A percentile compares a stretch with the other conserved stretches of the same genome.
Conservation (phyloP, 2,113 vertebrate genomes). For the Deroptyus accipitrinus region DNA sequence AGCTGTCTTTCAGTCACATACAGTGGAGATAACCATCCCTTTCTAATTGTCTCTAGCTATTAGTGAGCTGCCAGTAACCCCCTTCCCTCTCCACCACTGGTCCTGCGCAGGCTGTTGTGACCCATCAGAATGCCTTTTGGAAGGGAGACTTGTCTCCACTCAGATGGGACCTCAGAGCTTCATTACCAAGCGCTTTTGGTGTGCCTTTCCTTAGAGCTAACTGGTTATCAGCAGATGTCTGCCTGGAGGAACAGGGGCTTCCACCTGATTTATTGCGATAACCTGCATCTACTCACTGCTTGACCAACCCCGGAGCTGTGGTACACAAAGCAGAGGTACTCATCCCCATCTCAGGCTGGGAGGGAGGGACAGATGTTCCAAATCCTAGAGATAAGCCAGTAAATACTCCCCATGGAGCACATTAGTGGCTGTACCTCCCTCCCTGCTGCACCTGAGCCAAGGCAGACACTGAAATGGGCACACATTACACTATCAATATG, state of each 20-base stretch:
- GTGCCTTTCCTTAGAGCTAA: accelerated
- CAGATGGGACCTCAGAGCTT: neutral
- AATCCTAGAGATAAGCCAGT: neutral
- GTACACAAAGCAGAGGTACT: neutral
- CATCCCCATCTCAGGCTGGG: neutral
- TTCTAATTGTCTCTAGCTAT: neutral
- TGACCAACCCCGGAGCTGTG: neutral
- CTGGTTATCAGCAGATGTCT: neutral
- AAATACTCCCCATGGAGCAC: neutral
- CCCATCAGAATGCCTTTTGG: neutral
- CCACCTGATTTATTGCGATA: accelerated
- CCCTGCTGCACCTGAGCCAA: neutral
- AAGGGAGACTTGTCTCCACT: neutral
- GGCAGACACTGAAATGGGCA: neutral
- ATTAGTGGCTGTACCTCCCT: neutral
- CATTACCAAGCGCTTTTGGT: neutral
- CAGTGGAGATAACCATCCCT: neutral
- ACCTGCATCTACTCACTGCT: neutral
- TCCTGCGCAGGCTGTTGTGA: neutral
- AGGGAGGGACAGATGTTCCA: neutral
- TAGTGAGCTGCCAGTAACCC: neutral
- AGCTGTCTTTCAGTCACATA: neutral
- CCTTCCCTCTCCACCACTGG: neutral
- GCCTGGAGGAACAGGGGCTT: neutral
- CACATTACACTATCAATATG: accelerated